Conservation (phyloP, 2,113 vertebrate species). For the Melanerpes formicivorus region DNA sequence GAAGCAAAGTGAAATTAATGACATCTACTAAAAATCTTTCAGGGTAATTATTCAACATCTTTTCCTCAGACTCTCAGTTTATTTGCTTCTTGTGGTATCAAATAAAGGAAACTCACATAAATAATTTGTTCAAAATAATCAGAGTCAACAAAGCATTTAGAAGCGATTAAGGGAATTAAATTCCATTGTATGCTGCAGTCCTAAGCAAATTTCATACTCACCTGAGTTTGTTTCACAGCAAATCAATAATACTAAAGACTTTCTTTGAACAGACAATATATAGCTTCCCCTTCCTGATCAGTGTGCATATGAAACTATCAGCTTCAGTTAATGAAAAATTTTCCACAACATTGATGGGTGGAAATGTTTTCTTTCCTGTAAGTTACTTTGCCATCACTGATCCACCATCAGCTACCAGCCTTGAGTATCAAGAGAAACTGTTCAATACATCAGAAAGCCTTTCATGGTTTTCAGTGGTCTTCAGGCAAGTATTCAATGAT, state of each 20-base stretch:
- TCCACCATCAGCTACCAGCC: neutral
- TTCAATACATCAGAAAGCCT: neutral
- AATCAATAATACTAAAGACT: constrained; percentile 57
- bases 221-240: constrained; percentile 52
- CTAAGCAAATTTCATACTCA: constrained; percentile 68
- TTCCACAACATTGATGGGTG: neutral
- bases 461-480: neutral
- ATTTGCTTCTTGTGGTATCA: neutral
- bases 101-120: constrained; percentile 14
- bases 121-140: constrained; percentile 50
- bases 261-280: constrained; percentile 36
- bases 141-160: constrained; percentile 44
- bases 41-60: neutral
- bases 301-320: constrained; percentile 20
- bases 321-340: constrained; percentile 22
- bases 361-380: constrained; percentile 22
- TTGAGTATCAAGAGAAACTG: neutral
- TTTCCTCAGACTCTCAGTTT: neutral
- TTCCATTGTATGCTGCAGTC: constrained; percentile 1
- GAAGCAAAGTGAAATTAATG: neutral
- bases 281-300: constrained; percentile 32
- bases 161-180: constrained; percentile 60
- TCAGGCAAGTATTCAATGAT: neutral
- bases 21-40: neutral
- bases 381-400: neutral